Evolutionary conservation across 2,797 vertebrate species (phyloP), one percentile per base, ranked within the genome.

Genomic region (Mionectes olivaceus): DNA sequence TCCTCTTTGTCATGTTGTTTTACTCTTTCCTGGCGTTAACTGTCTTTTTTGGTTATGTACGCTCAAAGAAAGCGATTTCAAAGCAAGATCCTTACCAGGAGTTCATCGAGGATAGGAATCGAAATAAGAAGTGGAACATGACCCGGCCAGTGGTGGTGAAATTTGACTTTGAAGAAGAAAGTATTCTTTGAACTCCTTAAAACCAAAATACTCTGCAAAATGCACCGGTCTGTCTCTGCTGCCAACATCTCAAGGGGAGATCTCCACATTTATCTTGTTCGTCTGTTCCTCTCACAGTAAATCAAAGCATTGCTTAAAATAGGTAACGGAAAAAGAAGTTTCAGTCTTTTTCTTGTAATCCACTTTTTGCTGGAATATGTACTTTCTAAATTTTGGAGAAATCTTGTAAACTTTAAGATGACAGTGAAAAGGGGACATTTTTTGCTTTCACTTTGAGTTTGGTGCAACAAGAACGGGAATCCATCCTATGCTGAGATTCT

Each of bases 1-100:
- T 98, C 96, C 97, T 99, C 88, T 98, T 99, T 95, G 99, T 99
- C 95, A 99, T 99, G 98, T 96, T 99, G 82, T 99, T 99, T 98
- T 99, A 99, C 96, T 98, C 98, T 94, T 98, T 99, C 96, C 96
- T 99, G 87, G 98, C 98, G 35, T 97, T 98, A 94, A 97, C 98
- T 84, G 98, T 99, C 96, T 99, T 99, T 94, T 98, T 97, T 96
- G 99, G 99, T 97, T 98, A 99, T 90, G 96, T 97, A 68, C 97
- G 97, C 94, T 97, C 97, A 33, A 97, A 98, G 95, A 98, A 98
- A 83, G 97, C 97, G 12, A 96, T 98, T 97, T 98, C 97, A 95
- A 98, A 98, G 96, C 98, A 98, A 97, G 98, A 99, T 98, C 98
- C 98, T 93, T 98, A 98, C 81, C 97, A 98, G 95, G 98, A 99